Base-by-base conservation (phyloP, 30 jellyfish, hydroid and myxozoan species). In the Euphysa ruthae region DNA sequence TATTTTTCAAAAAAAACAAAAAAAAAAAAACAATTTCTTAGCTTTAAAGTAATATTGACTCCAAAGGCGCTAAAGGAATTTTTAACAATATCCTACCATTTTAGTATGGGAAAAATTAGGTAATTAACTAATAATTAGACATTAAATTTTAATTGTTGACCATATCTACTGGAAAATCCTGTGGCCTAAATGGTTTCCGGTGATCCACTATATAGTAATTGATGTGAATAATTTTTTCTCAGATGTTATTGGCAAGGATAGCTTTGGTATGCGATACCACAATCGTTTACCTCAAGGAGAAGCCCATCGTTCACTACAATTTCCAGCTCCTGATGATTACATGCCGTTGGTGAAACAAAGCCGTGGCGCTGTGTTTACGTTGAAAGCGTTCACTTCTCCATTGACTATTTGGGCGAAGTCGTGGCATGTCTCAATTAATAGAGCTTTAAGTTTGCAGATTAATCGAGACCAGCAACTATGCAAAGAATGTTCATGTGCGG, bases 171-270 rank as follows among this genome's bases (percentile, higher is more conserved):
- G n/a, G n/a, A n/a, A n/a, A n/a, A n/a, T n/a, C n/a, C n/a, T n/a
- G n/a, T n/a, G n/a, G n/a, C n/a, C n/a, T n/a, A n/a, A n/a, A n/a
- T n/a, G n/a, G n/a, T n/a, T n/a, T n/a, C n/a, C n/a, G n/a, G n/a
- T n/a, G n/a, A n/a, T n/a, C n/a, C n/a, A n/a, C n/a, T n/a, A n/a
- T n/a, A n/a, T n/a, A n/a, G n/a, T n/a, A n/a, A n/a, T n/a, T n/a
- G n/a, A n/a, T n/a, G n/a, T n/a, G n/a, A n/a, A n/a, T n/a, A n/a
- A n/a, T n/a, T 22, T 49, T 32, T 26, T 49, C 52, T 31, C 73
- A 86, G 97, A 55, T 46, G 86, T 86, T 2, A 79, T 86, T 66
- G 97, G 93, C 54, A 82, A 86, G 50, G 94, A 74, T 52, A 57
- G 95, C 1, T 71, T 54, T 71, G 77, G 83, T 71, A 44, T 32